A percentile compares a stretch with the other conserved stretches of the same genome.
phyloP scores from a whole-genome alignment of 2,888 invertebrate genomes.

The Eristalis intricaria region DNA sequence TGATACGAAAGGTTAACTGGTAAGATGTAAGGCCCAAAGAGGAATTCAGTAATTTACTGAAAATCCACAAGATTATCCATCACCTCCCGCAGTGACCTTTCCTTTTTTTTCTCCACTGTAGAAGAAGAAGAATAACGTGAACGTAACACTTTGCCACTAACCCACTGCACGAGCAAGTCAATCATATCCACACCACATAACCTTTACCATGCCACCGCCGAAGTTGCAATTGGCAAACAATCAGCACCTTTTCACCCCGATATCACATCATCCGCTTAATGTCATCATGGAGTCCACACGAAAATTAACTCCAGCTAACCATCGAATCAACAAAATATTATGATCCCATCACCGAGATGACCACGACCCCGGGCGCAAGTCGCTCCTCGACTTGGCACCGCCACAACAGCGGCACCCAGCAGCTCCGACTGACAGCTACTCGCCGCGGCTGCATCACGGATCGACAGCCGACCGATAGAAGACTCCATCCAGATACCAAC shows the following conservation, averaged over 20 bases:
- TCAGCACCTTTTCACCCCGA: conserved; percentile 69
- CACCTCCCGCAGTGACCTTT: not conserved
- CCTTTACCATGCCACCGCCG: conserved; percentile 38
- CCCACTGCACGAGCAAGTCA: conserved; percentile 3
- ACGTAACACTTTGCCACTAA: conserved; percentile 18
- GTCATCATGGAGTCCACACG: conserved; percentile 46
- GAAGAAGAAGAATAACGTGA: not conserved
- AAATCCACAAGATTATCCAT: not conserved
- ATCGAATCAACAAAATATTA: conserved; percentile 50
- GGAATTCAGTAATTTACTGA: not conserved
- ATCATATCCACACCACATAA: conserved; percentile 7
- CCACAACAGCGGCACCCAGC: not conserved
- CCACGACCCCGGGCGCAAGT: conserved; percentile 10
- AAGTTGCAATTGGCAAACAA: conserved; percentile 42
- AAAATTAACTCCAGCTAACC: conserved; percentile 43
- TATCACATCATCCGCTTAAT: conserved; percentile 63
- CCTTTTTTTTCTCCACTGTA: not conserved
- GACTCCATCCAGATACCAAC: conserved; percentile 16
- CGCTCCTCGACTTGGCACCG: conserved; percentile 23
- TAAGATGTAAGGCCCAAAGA: not conserved
- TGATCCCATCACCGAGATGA: conserved; percentile 53
- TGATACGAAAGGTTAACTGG: not conserved
- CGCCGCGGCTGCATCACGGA: conserved; percentile 26
- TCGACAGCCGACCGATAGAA: conserved; percentile 53
- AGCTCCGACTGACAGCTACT: conserved; percentile 29